These are phyloP conservation scores for Meriones unguiculatus DNA, from an alignment of 2,113 vertebrate species.

Conservation along the genomic window DNA sequence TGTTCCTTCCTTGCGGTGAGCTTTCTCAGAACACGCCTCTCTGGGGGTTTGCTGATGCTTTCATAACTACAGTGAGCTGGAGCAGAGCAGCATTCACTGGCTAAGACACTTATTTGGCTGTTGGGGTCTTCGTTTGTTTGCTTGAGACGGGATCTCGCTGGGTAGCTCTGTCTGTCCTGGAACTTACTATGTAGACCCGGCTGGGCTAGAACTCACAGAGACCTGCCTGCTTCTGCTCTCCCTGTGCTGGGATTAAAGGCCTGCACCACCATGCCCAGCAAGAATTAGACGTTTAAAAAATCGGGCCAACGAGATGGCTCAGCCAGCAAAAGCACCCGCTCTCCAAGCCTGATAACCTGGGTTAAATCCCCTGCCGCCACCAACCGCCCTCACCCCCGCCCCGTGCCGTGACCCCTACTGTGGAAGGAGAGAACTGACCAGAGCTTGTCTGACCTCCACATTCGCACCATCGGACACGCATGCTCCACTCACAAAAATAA, in stretches of 20 bases:
- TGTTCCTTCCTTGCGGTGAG: not conserved
- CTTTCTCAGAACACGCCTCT: not conserved
- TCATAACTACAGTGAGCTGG: not conserved
- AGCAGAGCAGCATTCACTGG: not conserved
- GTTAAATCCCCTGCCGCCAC: not conserved
- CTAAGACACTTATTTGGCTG: not conserved
- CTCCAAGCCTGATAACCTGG: not conserved
- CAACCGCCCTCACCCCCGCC: not conserved
- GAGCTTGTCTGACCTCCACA: not conserved
- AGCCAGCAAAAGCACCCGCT: too few relatives aligned
- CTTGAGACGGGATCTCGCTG: not conserved
- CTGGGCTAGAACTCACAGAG: not conserved
- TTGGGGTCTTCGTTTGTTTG: not conserved
- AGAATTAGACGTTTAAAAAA: not conserved
- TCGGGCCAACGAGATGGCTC: not conserved
- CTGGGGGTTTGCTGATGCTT: not conserved
- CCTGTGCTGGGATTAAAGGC: not conserved
- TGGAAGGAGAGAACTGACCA: not conserved
- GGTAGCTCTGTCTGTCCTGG: not conserved
- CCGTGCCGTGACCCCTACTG: not conserved
- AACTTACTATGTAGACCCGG: not conserved
- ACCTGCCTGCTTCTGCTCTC: not conserved
- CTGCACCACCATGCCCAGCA: not conserved
- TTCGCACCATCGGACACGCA: not conserved
- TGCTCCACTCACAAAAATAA: not conserved